These are phyloP conservation scores for Teleogryllus oceanicus DNA, from an alignment of 2,888 invertebrate species.

Conservation along the genomic window DNA sequence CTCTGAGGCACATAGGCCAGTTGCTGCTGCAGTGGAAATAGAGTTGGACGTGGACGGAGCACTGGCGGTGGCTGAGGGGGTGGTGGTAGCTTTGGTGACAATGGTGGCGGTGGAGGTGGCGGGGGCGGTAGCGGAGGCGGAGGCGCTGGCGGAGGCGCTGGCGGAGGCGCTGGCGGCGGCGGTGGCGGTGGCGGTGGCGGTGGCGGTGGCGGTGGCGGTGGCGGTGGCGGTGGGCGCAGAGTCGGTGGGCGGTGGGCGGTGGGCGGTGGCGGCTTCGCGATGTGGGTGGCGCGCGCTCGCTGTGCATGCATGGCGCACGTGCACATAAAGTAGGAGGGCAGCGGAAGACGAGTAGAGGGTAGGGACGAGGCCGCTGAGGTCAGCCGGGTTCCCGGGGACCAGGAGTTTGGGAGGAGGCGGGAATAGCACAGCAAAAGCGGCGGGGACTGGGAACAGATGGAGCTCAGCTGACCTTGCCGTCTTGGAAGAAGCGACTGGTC, in stretches of 20 bases:
- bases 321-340: no score
- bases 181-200: conserved; percentile 46
- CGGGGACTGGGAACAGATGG: no score
- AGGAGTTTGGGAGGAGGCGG: no score
- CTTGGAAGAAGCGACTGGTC: no score
- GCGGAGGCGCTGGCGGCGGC: conserved; percentile 37
- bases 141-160: background rate
- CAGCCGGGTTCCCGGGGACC: no score
- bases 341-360: no score
- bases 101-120: background rate
- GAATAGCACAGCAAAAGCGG: no score
- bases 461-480: no score
- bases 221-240: conserved; percentile 52
- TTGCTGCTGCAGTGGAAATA: background rate
- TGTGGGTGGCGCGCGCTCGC: conserved; percentile 39
- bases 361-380: no score
- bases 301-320: conserved; percentile 38
- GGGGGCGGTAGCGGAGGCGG: background rate
- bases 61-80: background rate
- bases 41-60: background rate
- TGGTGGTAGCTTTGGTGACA: background rate
- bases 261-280: conserved; percentile 45
- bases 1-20: no score
- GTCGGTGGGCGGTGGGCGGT: conserved; percentile 50
- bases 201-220: conserved; percentile 49